These are phyloP conservation scores for Pseudococcus viburni DNA, from an alignment of 2,888 invertebrate species.

Conservation along the genomic window DNA sequence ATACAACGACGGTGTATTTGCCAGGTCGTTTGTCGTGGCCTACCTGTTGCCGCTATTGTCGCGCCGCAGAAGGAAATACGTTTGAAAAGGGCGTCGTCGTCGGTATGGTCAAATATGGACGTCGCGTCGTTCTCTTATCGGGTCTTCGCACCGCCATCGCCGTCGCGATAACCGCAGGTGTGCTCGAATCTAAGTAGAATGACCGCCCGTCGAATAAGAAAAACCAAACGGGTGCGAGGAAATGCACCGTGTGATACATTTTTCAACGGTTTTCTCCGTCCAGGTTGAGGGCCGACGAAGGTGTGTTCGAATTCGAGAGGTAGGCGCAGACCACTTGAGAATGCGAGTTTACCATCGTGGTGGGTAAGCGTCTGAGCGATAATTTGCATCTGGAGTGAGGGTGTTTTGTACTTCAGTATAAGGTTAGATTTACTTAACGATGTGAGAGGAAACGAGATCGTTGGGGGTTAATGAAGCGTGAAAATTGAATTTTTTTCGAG, in stretches of 20 bases:
- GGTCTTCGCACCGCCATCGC: not conserved
- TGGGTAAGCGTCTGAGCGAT: too few relatives aligned
- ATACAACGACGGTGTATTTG: not conserved
- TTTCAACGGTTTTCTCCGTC: not conserved
- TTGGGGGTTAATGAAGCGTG: not conserved
- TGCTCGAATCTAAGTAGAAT: not conserved
- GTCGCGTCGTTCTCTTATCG: slow-evolving; percentile 7
- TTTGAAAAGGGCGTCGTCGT: not conserved
- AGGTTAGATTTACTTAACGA: not conserved
- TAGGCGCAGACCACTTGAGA: too few relatives aligned
- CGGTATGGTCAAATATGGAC: not conserved
- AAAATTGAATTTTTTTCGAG: not conserved
- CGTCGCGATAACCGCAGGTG: slow-evolving; percentile 10
- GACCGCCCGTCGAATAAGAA: not conserved
- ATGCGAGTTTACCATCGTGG: too few relatives aligned
- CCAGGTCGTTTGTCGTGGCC: not conserved
- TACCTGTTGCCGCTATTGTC: not conserved
- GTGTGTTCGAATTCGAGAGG: too few relatives aligned
- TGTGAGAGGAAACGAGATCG: not conserved
- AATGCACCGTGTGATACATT: not conserved
- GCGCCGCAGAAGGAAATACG: not conserved
- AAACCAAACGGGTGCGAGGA: not conserved
- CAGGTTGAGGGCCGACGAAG: too few relatives aligned
- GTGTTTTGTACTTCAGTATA: not conserved
- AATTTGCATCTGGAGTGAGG: not conserved